Evolutionary conservation across 1,140 invertebrate species (phyloP).

Genomic region (Drosophila tristis): DNA sequence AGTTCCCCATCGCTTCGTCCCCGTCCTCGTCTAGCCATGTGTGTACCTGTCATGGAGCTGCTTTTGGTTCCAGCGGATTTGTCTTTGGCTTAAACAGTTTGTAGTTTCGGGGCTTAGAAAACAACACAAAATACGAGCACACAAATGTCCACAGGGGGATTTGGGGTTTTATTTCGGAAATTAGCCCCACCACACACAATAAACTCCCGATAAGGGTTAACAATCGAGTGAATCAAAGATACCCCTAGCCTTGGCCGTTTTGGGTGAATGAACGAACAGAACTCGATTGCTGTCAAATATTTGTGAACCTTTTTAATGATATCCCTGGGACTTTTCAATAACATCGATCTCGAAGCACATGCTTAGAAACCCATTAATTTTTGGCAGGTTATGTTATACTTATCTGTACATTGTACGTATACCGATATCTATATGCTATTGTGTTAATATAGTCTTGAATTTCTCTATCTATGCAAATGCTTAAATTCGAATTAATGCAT

Average conservation of each 20-base stretch:
- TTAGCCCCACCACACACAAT: conserved; percentile 15
- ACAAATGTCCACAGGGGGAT: conserved; percentile 32
- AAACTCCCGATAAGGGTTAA: conserved; percentile 18
- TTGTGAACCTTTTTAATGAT: too few species aligned
- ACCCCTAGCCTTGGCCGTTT: neutral
- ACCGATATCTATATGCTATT: too few species aligned
- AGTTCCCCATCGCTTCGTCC: neutral
- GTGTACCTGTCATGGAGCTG: conserved; percentile 37
- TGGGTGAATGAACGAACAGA: neutral
- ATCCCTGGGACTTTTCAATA: too few species aligned
- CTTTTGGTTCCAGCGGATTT: conserved; percentile 38
- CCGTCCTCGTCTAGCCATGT: conserved; percentile 2
- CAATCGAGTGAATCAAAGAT: neutral
- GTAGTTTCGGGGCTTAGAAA: conserved; percentile 50
- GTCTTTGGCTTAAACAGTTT: conserved; percentile 53
- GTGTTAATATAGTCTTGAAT: too few species aligned
- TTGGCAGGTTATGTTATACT: too few species aligned
- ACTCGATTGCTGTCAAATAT: too few species aligned
- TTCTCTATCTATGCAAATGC: conserved; percentile 9
- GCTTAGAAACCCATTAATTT: too few species aligned
- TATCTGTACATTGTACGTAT: too few species aligned
- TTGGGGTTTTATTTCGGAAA: neutral
- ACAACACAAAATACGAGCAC: conserved; percentile 19
- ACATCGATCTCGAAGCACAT: too few species aligned
- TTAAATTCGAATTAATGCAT: conserved; percentile 79